These are phyloP conservation scores for Capromys pilorides DNA, from an alignment of 2,797 vertebrate genomes.

Conservation along the genomic window DNA sequence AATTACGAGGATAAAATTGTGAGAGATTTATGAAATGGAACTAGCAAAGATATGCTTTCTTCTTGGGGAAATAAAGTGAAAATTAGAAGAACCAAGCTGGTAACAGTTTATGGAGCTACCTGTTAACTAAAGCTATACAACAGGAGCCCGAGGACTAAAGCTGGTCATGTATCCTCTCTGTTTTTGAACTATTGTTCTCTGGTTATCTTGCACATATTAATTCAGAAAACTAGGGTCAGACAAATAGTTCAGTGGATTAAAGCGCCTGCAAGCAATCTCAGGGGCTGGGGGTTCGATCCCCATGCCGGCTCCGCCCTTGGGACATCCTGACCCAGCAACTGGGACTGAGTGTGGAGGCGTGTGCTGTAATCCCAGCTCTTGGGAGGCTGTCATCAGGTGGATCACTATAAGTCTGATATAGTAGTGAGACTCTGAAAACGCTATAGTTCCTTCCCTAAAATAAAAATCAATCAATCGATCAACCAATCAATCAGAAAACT, in stretches of 20 bases:
- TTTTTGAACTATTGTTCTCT: conserved; percentile 23
- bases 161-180: background rate
- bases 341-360: too few species aligned
- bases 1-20: conserved; percentile 16
- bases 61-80: conserved; percentile 8
- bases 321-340: too few species aligned
- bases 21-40: conserved; percentile 18
- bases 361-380: too few species aligned
- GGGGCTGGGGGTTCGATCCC: too few species aligned
- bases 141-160: background rate
- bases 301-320: too few species aligned
- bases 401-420: too few species aligned
- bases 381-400: too few species aligned
- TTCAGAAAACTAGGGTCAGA: background rate
- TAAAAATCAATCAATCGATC: too few species aligned
- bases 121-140: background rate
- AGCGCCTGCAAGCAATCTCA: too few species aligned
- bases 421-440: too few species aligned
- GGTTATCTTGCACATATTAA: background rate
- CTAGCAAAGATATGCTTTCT: background rate
- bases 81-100: conserved; percentile 2
- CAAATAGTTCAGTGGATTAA: too few species aligned
- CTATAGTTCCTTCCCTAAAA: too few species aligned
- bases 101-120: background rate
- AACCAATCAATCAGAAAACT: background rate